phyloP scores from a whole-genome alignment of 2,888 invertebrate species.

The Pristionchus entomophagus region DNA sequence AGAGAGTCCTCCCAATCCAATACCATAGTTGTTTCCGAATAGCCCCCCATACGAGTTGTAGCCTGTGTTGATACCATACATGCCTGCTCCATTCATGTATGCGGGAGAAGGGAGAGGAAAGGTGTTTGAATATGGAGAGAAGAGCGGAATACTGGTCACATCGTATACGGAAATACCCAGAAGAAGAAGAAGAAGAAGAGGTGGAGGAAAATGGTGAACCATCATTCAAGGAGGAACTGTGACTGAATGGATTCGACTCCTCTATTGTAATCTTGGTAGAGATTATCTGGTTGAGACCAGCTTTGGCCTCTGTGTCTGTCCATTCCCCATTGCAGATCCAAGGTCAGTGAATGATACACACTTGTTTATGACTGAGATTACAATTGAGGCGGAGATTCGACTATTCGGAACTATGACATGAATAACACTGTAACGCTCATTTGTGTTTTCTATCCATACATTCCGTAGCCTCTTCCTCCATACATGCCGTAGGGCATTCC shows the following conservation, averaged over 20 bases:
- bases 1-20: not conserved
- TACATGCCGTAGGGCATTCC: slow-evolving; percentile 42
- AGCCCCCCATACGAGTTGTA: slow-evolving; percentile 24
- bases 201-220: not conserved
- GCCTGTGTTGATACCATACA: slow-evolving; percentile 41
- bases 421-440: not conserved
- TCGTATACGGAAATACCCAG: not conserved
- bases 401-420: not conserved
- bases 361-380: slow-evolving; percentile 38
- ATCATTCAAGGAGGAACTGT: not conserved
- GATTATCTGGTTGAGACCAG: slow-evolving; percentile 14
- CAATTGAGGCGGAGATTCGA: not conserved
- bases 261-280: not conserved
- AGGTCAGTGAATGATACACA: slow-evolving; percentile 39
- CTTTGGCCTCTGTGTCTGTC: slow-evolving; percentile 15
- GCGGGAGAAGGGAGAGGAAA: slow-evolving; percentile 34
- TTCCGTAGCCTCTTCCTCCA: slow-evolving; percentile 41
- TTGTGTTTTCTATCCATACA: slow-evolving; percentile 12
- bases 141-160: slow-evolving; percentile 18
- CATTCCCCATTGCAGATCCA: not conserved
- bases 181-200: slow-evolving; percentile 5
- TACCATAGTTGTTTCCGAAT: not conserved
- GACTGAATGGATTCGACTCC: not conserved
- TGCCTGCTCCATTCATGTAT: slow-evolving; percentile 23
- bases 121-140: slow-evolving; percentile 46